Evolutionary conservation across 2,797 vertebrate genomes (phyloP).

Genomic region (Fringilla coelebs): DNA sequence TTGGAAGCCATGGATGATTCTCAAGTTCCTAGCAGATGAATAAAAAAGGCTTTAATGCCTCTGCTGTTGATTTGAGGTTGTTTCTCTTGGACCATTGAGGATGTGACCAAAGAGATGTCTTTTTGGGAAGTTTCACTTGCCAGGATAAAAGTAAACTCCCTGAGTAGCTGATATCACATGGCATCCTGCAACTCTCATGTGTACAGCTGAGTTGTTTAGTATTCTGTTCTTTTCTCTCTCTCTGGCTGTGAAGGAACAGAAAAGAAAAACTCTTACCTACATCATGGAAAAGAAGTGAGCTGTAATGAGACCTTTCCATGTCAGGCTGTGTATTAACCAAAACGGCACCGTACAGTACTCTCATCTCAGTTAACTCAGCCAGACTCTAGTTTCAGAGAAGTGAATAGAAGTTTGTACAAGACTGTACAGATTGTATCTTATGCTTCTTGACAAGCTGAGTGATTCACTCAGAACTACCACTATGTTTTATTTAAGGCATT

Average conservation of each 20-base stretch:
- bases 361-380: background rate
- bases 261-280: background rate
- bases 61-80: background rate
- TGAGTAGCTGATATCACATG: background rate
- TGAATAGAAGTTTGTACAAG: background rate
- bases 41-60: background rate
- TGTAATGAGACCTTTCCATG: background rate
- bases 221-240: background rate
- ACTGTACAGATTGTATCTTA: background rate
- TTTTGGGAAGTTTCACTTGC: background rate
- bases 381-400: background rate
- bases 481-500: background rate
- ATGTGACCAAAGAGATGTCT: background rate
- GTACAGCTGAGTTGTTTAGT: background rate
- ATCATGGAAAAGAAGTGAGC: background rate
- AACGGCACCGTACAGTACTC: background rate
- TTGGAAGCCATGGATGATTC: background rate
- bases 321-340: background rate
- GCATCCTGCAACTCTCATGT: background rate
- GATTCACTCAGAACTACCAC: background rate
- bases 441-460: background rate
- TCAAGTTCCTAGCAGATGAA: background rate
- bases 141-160: background rate
- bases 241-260: background rate
- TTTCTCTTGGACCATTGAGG: background rate